These are phyloP conservation scores for Polypedilum vanderplanki DNA, from an alignment of 1,140 invertebrate genomes.

Conservation along the genomic window DNA sequence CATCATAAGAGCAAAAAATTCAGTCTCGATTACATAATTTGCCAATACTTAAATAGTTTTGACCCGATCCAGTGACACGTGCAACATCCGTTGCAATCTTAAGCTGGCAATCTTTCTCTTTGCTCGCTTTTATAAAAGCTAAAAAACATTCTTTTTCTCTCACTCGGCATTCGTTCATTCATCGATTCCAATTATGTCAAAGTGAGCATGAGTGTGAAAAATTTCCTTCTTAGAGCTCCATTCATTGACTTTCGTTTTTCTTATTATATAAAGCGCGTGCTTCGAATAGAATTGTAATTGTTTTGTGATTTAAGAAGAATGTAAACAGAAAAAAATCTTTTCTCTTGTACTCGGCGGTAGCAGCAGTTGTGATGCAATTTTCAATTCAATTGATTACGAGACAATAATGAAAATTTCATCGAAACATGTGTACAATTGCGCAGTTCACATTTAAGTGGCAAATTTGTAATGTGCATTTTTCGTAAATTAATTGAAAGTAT, in stretches of 20 bases:
- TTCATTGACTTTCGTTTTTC: not conserved
- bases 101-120: not conserved
- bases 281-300: conserved; percentile 5
- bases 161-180: not conserved
- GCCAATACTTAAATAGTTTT: not conserved
- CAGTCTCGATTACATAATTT: not conserved
- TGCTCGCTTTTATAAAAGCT: not conserved
- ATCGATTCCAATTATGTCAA: conserved; percentile 25
- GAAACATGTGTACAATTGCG: too few relatives aligned
- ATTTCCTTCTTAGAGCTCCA: not conserved
- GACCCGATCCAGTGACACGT: conserved; percentile 17
- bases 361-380: too few relatives aligned
- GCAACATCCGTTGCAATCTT: conserved; percentile 25
- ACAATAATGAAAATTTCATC: too few relatives aligned
- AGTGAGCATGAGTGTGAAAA: conserved; percentile 11
- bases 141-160: conserved; percentile 12
- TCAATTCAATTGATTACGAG: too few relatives aligned
- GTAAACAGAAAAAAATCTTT: too few relatives aligned
- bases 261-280: conserved; percentile 19
- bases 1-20: not conserved
- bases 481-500: too few relatives aligned
- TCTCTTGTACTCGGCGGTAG: too few relatives aligned
- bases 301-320: conserved; percentile 6
- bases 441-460: too few relatives aligned
- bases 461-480: too few relatives aligned